A percentile compares a stretch with the other conserved stretches of the same genome.
Evolutionary conservation across 2,888 invertebrate genomes (phyloP).

Genomic region (Orchesellides sinensis): DNA sequence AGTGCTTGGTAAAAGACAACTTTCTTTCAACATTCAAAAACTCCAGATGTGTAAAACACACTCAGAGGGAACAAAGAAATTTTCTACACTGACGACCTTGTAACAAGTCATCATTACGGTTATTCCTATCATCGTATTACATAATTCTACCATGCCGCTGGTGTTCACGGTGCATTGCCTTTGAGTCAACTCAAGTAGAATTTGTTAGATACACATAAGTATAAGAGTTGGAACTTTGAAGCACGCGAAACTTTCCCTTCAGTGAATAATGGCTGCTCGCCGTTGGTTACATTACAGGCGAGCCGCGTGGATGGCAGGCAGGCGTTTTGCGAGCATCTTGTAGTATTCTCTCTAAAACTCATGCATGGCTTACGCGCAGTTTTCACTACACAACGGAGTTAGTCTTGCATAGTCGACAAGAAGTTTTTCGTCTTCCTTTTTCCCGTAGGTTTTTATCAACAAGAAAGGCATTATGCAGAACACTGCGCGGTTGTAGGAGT

Average conservation of each 20-base stretch:
- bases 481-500: background rate
- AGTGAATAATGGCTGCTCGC: background rate
- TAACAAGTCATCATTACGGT: slow-evolving; percentile 45
- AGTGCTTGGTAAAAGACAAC: background rate
- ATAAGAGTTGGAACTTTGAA: slow-evolving; percentile 1
- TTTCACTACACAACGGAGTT: too few species aligned
- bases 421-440: slow-evolving; percentile 25
- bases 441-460: background rate
- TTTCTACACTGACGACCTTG: slow-evolving; percentile 62
- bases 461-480: slow-evolving; percentile 15
- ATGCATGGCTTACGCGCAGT: slow-evolving; percentile 36
- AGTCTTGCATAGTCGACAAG: slow-evolving; percentile 41
- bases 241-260: slow-evolving; percentile 22
- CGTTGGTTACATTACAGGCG: slow-evolving; percentile 27
- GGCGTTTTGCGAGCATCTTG: slow-evolving; percentile 34
- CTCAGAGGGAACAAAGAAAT: slow-evolving; percentile 59
- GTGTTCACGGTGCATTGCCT: slow-evolving; percentile 52
- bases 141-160: slow-evolving; percentile 20
- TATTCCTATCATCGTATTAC: too few species aligned
- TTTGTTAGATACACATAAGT: slow-evolving; percentile 31
- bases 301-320: slow-evolving; percentile 27
- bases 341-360: slow-evolving; percentile 32
- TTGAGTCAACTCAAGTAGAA: slow-evolving; percentile 49
- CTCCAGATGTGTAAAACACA: too few species aligned
- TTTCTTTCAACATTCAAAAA: too few species aligned